Evolutionary conservation across 2,113 vertebrate species (phyloP).

Genomic region (Ellobius talpinus): DNA sequence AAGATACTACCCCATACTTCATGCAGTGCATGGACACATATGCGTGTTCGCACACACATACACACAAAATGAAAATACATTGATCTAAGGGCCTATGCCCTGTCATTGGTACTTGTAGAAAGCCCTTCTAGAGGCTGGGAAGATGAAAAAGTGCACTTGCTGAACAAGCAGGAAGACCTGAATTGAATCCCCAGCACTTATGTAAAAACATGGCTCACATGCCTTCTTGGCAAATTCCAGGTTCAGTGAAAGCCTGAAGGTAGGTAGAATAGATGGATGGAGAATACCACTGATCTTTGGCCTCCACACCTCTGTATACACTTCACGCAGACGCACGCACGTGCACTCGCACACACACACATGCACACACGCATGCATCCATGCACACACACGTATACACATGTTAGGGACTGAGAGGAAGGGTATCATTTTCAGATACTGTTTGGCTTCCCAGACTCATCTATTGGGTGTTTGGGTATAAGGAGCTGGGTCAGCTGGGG

Average conservation of each 20-base stretch:
- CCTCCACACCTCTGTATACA: neutral
- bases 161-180: neutral
- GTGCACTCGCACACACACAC: neutral
- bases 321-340: neutral
- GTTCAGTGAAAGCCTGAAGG: neutral
- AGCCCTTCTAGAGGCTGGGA: neutral
- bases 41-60: no score
- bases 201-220: neutral
- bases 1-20: neutral
- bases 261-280: neutral
- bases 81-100: constrained; percentile 36
- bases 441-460: neutral
- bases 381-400: neutral
- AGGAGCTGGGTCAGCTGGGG: no score
- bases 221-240: neutral
- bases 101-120: constrained; percentile 54
- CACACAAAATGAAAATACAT: neutral
- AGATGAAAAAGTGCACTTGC: neutral
- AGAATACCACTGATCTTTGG: neutral
- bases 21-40: neutral
- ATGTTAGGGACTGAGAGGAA: neutral
- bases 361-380: neutral
- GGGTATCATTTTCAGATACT: neutral
- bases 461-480: no score
- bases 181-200: neutral